Conservation (phyloP, 64 coral and sea anemone genomes). For the Porites australiensis region DNA sequence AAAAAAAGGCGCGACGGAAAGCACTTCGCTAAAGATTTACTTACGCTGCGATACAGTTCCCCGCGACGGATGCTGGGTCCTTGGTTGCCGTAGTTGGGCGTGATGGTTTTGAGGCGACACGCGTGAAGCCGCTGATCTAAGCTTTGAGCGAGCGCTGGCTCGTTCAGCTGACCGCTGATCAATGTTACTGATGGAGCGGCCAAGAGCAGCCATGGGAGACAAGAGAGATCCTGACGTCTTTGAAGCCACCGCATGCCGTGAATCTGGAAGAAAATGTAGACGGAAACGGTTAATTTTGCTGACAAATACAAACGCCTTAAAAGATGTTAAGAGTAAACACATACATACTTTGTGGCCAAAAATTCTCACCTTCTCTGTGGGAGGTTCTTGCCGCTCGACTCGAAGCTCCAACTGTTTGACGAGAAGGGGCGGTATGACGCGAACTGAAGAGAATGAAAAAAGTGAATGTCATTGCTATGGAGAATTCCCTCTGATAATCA, state of each 20-base stretch:
- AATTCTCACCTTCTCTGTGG: constrained; percentile 63
- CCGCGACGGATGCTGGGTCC: constrained; percentile 46
- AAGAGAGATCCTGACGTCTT: constrained; percentile 33
- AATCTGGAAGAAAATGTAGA: constrained; percentile 1
- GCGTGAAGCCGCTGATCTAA: constrained; percentile 39
- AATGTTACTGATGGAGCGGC: constrained; percentile 82
- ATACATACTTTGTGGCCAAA: neutral
- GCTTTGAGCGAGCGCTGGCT: constrained; percentile 62
- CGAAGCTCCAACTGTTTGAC: constrained; percentile 63
- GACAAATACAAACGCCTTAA: neutral
- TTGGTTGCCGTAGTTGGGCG: constrained; percentile 5
- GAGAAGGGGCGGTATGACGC: constrained; percentile 39
- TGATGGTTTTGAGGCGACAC: constrained; percentile 23
- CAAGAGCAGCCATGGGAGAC: constrained; percentile 55
- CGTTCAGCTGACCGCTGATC: constrained; percentile 76
- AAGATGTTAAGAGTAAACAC: neutral
- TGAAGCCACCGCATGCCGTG: constrained; percentile 57
- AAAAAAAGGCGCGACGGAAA: too few species aligned
- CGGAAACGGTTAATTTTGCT: neutral
- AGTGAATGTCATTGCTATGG: neutral
- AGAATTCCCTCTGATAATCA: neutral
- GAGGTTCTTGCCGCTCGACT: constrained; percentile 59
- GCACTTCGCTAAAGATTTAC: neutral
- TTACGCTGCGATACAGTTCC: constrained; percentile 88
- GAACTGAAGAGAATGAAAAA: constrained; percentile 14